Base-by-base conservation (phyloP, 2,113 vertebrate genomes). In the Cephalopholis sonnerati region DNA sequence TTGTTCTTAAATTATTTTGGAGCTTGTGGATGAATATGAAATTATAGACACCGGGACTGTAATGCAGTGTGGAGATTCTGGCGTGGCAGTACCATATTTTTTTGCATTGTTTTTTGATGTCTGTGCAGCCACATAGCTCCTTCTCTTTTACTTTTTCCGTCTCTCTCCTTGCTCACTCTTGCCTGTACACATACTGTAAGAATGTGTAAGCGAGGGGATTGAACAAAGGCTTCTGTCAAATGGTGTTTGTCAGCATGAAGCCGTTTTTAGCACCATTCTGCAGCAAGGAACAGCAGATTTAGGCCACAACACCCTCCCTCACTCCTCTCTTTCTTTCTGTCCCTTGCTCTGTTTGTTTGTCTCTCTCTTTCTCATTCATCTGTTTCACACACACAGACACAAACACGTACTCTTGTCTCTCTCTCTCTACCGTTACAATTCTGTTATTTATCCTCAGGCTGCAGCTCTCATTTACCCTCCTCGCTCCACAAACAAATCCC, bases 181-280 rank as follows among this genome's bases (percentile, higher is more conserved):
- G 29, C 25, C 27, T 74, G 27, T 73, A 24, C 74, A 12, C 67
- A n/a, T 51, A 61, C 73, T 78, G 57, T 80, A 59, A 69, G 46
- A 86, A 83, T 70, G 41, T 77, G 51, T 62, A 67, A 81, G 76
- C 16, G 9, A 75, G 22, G 53, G 51, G 53, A 79, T 73, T 79
- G 82, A 89, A 91, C 80, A 85, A 86, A 86, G 67, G 68, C 53
- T 78, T 90, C 85, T 91, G 85, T 93, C 87, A 84, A 76, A 90
- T 51, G 39, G 68, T 27, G 74, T 91, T 87, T 87, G 75, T 90
- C 89, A 76, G 74, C 72, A 25, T 74, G 74, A 80, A 72, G 32
- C 73, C 72, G 85, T 89, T 88, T 76, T 92, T 91, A 90, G 83
- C 71, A 66, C 69, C 65, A 66, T 78, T 82, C 65, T 85, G 68